Conservation (phyloP, 1,140 invertebrate species). For the Galleria mellonella region DNA sequence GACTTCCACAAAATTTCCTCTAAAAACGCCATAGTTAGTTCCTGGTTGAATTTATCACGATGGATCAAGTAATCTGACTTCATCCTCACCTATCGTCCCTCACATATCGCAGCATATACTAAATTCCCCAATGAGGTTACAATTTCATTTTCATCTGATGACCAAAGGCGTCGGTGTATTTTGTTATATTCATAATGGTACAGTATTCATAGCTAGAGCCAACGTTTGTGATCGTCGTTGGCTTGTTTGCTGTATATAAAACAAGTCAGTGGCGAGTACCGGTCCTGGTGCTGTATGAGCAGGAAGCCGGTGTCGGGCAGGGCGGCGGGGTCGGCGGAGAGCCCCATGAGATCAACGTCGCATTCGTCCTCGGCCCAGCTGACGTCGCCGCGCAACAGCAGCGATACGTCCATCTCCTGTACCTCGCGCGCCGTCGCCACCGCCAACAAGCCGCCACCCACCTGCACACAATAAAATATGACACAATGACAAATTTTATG, state of each 20-base stretch:
- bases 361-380: conserved; percentile 96
- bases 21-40: too few relatives aligned
- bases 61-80: too few relatives aligned
- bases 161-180: too few relatives aligned
- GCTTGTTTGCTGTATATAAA: conserved; percentile 1
- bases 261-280: conserved; percentile 32
- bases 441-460: conserved; percentile 88
- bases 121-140: too few relatives aligned
- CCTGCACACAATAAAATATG: conserved; percentile 74
- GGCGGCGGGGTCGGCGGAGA: conserved; percentile 85
- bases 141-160: too few relatives aligned
- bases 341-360: conserved; percentile 94
- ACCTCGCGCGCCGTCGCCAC: conserved; percentile 96
- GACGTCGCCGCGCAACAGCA: conserved; percentile 89
- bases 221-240: background rate
- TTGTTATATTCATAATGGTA: too few relatives aligned
- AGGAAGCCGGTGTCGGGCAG: conserved; percentile 89
- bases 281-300: conserved; percentile 93
- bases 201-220: too few relatives aligned
- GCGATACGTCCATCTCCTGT: conserved; percentile 97
- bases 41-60: too few relatives aligned
- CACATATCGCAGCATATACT: too few relatives aligned
- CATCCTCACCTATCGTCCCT: too few relatives aligned
- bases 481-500: conserved; percentile 1
- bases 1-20: too few relatives aligned